Evolutionary conservation across 2,888 invertebrate genomes (phyloP).

Genomic region (Ptilodon capucinus): DNA sequence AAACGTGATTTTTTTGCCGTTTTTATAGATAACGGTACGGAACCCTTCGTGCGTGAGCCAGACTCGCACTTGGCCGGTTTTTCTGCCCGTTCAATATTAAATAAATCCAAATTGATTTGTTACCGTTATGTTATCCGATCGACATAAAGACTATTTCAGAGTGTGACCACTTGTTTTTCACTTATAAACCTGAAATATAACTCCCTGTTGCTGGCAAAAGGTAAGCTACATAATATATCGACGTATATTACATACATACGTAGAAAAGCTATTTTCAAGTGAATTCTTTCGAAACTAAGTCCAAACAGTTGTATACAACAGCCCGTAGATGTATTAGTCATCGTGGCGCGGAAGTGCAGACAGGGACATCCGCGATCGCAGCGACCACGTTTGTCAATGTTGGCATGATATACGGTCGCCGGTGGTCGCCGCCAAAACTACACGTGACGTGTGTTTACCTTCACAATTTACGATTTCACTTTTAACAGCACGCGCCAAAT

Average conservation of each 20-base stretch:
- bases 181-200: not conserved
- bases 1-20: too few species aligned
- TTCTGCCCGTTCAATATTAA: too few species aligned
- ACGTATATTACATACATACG: too few species aligned
- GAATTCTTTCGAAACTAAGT: slow-evolving; percentile 23
- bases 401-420: slow-evolving; percentile 62
- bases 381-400: slow-evolving; percentile 70
- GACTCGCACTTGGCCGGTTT: too few species aligned
- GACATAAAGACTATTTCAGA: too few species aligned
- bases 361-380: slow-evolving; percentile 68
- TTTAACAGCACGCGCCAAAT: slow-evolving; percentile 26
- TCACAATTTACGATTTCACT: slow-evolving; percentile 40
- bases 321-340: slow-evolving; percentile 56
- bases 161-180: not conserved
- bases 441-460: slow-evolving; percentile 51
- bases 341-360: slow-evolving; percentile 66
- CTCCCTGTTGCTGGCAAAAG: not conserved
- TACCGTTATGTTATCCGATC: too few species aligned
- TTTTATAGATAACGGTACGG: too few species aligned
- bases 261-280: not conserved
- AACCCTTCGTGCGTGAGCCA: too few species aligned
- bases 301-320: slow-evolving; percentile 31
- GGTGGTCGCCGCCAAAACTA: slow-evolving; percentile 55
- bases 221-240: too few species aligned
- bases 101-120: too few species aligned